phyloP scores from a whole-genome alignment of 1,140 invertebrate species.

The Trissolcus basalis region DNA sequence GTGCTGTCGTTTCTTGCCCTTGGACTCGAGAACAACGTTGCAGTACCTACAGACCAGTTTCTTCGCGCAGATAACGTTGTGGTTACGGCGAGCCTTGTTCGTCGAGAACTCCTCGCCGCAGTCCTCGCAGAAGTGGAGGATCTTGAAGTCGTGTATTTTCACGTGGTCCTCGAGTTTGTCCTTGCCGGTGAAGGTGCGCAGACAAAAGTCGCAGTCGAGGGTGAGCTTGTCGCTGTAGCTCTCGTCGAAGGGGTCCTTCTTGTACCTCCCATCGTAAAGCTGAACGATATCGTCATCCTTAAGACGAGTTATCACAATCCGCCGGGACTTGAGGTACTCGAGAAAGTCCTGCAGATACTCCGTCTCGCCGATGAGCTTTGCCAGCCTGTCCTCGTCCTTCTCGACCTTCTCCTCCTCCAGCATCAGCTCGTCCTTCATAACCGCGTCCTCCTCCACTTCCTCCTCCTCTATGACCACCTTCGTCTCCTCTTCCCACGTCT shows the following conservation, averaged over 20 bases:
- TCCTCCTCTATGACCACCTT: conserved; percentile 21
- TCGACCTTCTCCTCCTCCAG: background rate
- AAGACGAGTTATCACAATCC: conserved; percentile 68
- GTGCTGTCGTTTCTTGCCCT: conserved; percentile 73
- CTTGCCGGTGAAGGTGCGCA: conserved; percentile 61
- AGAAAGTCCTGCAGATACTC: conserved; percentile 67
- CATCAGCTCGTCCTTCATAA: background rate
- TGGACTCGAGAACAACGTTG: conserved; percentile 66
- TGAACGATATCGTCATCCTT: conserved; percentile 70
- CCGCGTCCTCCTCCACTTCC: conserved; percentile 47
- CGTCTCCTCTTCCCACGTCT: conserved; percentile 51
- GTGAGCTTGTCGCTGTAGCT: conserved; percentile 52
- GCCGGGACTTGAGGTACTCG: conserved; percentile 71
- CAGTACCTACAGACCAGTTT: conserved; percentile 72
- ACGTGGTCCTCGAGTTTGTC: conserved; percentile 69
- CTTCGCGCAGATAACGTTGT: conserved; percentile 67
- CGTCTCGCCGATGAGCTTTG: conserved; percentile 27
- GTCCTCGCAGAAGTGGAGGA: conserved; percentile 71
- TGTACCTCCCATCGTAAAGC: conserved; percentile 64
- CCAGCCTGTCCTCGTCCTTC: conserved; percentile 40
- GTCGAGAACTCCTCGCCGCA: conserved; percentile 70
- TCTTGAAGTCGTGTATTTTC: conserved; percentile 70
- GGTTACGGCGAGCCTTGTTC: conserved; percentile 68
- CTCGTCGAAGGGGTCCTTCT: conserved; percentile 37
- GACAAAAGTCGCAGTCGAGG: conserved; percentile 72